Percentiles rank a stretch among this genome's conserved stretches.
These are phyloP conservation scores for Odocoileus hemionus DNA, from an alignment of 2,113 vertebrate species.

Conservation along the genomic window DNA sequence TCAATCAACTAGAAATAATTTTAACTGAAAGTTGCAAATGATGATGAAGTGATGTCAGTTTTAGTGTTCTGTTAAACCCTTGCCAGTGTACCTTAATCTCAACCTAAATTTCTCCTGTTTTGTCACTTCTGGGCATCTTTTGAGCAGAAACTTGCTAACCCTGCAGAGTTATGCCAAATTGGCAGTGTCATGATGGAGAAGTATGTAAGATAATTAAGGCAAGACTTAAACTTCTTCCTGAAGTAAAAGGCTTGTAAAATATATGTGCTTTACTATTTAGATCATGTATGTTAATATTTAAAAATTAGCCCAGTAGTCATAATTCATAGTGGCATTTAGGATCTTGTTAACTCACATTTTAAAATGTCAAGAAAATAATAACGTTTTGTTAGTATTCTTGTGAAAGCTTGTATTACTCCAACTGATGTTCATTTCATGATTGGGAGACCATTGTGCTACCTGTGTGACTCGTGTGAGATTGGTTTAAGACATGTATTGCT, in stretches of 20 bases:
- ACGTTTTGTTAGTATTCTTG: neutral
- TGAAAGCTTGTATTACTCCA: conserved; percentile 1
- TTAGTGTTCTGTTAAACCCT: neutral
- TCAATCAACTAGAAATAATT: conserved; percentile 18
- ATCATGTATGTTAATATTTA: conserved; percentile 18
- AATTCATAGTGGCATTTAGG: conserved; percentile 2
- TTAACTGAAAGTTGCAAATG: conserved; percentile 38
- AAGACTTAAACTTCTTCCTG: conserved; percentile 6
- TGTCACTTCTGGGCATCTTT: conserved; percentile 41
- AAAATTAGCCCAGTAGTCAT: neutral
- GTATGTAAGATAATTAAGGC: conserved; percentile 13
- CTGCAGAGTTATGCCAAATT: neutral
- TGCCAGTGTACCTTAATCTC: conserved; percentile 20
- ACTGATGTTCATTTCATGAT: conserved; percentile 40
- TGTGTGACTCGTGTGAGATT: conserved; percentile 32
- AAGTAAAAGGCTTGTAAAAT: neutral
- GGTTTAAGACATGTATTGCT: conserved; percentile 41
- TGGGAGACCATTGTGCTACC: conserved; percentile 11
- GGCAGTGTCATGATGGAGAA: neutral
- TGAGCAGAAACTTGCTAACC: conserved; percentile 9
- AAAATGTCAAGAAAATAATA: conserved; percentile 33
- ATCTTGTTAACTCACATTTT: neutral
- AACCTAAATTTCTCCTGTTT: neutral
- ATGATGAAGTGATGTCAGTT: neutral
- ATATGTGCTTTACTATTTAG: neutral